These are phyloP conservation scores for Macrophya alboannulata DNA, from an alignment of 2,888 invertebrate species.

Conservation along the genomic window DNA sequence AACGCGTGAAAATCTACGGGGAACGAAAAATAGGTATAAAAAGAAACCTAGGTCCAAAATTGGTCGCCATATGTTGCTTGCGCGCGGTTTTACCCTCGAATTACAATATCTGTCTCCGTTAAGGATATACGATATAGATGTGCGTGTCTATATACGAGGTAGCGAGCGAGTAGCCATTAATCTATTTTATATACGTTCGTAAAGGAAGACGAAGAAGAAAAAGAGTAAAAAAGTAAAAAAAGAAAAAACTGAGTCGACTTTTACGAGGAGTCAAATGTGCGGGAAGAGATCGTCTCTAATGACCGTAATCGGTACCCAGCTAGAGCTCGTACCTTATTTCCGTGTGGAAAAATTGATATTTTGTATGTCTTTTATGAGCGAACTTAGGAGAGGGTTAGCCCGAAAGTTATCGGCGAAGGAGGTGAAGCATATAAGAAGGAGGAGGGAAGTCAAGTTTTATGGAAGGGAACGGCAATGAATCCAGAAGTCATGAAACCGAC, in stretches of 20 bases:
- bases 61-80: background rate
- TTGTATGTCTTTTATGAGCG: constrained; percentile 30
- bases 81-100: background rate
- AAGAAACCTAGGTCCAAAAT: background rate
- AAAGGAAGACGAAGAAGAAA: background rate
- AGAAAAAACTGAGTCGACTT: background rate
- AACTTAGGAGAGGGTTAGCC: constrained; percentile 11
- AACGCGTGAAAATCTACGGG: constrained; percentile 26
- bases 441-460: constrained; percentile 22
- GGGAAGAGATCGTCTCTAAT: constrained; percentile 34
- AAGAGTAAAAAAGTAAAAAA: background rate
- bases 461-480: constrained; percentile 35
- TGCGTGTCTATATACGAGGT: background rate
- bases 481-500: constrained; percentile 57
- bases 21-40: background rate
- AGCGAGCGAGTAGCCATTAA: background rate
- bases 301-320: constrained; percentile 8
- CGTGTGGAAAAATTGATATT: constrained; percentile 50
- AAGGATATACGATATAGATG: background rate
- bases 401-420: background rate
- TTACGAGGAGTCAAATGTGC: constrained; percentile 42
- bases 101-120: background rate
- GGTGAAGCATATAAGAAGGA: constrained; percentile 16
- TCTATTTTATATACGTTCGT: constrained; percentile 24
- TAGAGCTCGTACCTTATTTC: background rate